A percentile compares a stretch with the other conserved stretches of the same genome.
Evolutionary conservation across 2,113 vertebrate genomes (phyloP).

Genomic region (Hydrochoerus hydrochaeris): DNA sequence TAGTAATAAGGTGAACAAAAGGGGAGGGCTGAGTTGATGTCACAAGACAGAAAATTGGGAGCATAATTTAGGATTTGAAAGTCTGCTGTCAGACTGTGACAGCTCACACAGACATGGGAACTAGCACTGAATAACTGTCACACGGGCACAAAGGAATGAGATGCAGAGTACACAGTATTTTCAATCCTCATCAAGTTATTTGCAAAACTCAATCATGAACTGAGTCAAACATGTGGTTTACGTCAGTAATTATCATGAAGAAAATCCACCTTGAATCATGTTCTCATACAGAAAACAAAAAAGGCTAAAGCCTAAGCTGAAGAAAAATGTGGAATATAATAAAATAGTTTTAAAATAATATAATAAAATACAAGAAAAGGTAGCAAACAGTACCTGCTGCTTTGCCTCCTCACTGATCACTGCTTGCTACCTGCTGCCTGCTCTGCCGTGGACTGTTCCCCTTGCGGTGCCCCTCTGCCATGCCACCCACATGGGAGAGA

Average conservation of each 20-base stretch:
- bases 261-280: background rate
- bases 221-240: background rate
- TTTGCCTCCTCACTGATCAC: background rate
- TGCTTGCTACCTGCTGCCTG: background rate
- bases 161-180: background rate
- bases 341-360: background rate
- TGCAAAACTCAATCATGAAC: background rate
- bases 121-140: background rate
- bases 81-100: background rate
- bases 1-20: background rate
- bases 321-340: background rate
- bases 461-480: background rate
- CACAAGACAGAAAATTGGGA: background rate
- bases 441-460: background rate
- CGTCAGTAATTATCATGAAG: background rate
- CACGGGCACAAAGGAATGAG: background rate
- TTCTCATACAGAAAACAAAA: background rate
- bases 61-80: background rate
- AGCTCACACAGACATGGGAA: background rate
- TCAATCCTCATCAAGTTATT: background rate
- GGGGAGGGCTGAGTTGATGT: background rate
- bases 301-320: background rate
- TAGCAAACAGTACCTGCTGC: background rate
- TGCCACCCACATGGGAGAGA: background rate
- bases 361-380: background rate